Base-by-base conservation (phyloP, 2,113 vertebrate genomes). In the Parus major region DNA sequence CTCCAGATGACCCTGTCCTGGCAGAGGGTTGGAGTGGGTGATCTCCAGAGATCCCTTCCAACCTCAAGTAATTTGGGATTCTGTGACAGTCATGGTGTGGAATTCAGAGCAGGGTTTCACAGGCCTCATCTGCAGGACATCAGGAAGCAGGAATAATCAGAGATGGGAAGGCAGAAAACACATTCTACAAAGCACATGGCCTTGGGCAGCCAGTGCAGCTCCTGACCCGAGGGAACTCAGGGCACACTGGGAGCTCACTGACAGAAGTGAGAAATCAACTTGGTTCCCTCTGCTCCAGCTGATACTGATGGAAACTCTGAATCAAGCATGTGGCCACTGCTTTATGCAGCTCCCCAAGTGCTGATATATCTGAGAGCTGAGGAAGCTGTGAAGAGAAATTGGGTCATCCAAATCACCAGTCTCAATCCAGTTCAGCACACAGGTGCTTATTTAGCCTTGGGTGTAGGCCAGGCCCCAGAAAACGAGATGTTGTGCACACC, bases 291-390 rank as follows among this genome's bases (percentile, higher is more conserved):
- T 81, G 59, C 71, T 59, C 0, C 0, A 61, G 5, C 46, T 66
- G 86, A 61, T 24, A 31, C 46, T 78, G 87, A 36, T 46, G 69
- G 80, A 86, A 95, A 91, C 41, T 86, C 86, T 93, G 86, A 89
- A 49, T 33, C 57, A 68, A 66, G 11, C 23, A 50, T 3, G 16
- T 53, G 80, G n/a, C 60, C 68, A 42, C 64, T 68, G 71, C 57
- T 49, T 49, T 28, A 16, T 21, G 60, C 46, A 42, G 56, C 28
- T 90, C 28, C 42, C 42, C 24, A 12, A 15, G 24, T 31, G 56
- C 41, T 27, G 66, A 59, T 42, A 0, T 15, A 64, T 65, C 63
- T 46, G 46, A 87, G n/a, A 53, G 65, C 41, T 64, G 29, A 85
- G 70, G 39, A 66, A 88, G 52, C 78, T 44, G 18, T 35, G 93